Base-by-base conservation (phyloP, 2,797 vertebrate species). In the Sebastes vulpes region DNA sequence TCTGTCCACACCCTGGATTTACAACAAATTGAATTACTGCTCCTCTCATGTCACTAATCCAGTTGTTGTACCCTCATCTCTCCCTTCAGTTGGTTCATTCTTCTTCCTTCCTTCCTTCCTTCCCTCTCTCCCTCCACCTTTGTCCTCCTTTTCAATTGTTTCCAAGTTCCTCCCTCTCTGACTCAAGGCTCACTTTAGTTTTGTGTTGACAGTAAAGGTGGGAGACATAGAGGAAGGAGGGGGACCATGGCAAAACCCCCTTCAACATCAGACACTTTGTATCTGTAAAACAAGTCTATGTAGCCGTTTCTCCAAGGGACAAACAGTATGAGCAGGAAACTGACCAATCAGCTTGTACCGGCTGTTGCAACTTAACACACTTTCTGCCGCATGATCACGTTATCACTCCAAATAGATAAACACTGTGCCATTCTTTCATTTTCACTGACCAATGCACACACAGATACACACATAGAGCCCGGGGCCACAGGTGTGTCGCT, bases 401-500 rank as follows among this genome's bases (percentile, higher is more conserved):
- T 10, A 65, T 31, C 8, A 48, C 4, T 6, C 4, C 5, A 52
- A 4, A 61, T 1, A 53, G 6, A 25, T 4, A 53, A 42, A 32
- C 16, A 66, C 32, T 29, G 26, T 29, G 52, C 1, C n/a, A 11
- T 26, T 64, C 7, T 54, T 9, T 56, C 4, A 48, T 48, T 48
- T 48, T n/a, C 23, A 52, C 6, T 12, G 6, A 25, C 9, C 20
- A 64, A 54, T 4, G 65, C 58, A 42, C 38, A 42, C 35, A 57
- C 21, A 57, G 66, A 65, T 26, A 54, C 50, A 65, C 72, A 64
- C 11, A 80, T 9, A 73, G 3, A 67, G 3, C 70, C 61, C 65
- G 61, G n/a, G 54, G 83, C 65, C 61, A 48, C 67, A 82, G 84
- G 82, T 81, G 72, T 75, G 75, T 63, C 63, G 73, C 3, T 68